Conservation (phyloP, 2,888 invertebrate genomes). For the Tenthredo mesomela region DNA sequence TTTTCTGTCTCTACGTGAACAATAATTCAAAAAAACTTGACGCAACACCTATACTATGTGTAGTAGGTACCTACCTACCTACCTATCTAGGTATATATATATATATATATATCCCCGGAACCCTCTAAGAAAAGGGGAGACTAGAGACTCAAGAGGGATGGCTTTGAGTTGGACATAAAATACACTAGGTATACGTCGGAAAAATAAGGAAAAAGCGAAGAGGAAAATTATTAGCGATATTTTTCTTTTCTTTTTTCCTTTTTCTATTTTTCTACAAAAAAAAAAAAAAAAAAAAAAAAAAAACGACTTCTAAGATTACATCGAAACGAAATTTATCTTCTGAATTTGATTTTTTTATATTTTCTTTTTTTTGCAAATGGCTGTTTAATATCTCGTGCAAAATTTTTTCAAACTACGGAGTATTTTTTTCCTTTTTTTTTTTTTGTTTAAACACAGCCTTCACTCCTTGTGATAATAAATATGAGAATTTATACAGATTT, state of each 20-base stretch:
- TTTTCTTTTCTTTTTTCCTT: not conserved
- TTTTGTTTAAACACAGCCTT: not conserved
- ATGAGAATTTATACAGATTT: not conserved
- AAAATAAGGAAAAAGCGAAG: not conserved
- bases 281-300: no score
- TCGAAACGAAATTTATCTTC: no score
- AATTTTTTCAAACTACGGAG: not conserved
- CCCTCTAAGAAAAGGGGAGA: not conserved
- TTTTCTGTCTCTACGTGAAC: not conserved
- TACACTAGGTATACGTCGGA: no score
- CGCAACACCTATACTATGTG: not conserved
- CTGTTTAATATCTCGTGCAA: not conserved
- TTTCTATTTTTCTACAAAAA: no score
- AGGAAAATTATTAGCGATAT: not conserved
- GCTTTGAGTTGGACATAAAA: slow-evolving; percentile 11
- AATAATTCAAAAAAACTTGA: slow-evolving; percentile 45
- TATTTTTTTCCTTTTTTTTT: not conserved
- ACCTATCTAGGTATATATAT: not conserved
- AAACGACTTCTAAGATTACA: no score
- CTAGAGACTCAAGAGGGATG: slow-evolving; percentile 5
- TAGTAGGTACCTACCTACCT: no score
- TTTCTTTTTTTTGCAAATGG: not conserved
- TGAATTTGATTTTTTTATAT: not conserved
- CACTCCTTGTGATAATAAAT: not conserved
- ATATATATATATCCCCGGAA: not conserved